Conservation (phyloP, 2,113 vertebrate species). For the Rissa tridactyla region DNA sequence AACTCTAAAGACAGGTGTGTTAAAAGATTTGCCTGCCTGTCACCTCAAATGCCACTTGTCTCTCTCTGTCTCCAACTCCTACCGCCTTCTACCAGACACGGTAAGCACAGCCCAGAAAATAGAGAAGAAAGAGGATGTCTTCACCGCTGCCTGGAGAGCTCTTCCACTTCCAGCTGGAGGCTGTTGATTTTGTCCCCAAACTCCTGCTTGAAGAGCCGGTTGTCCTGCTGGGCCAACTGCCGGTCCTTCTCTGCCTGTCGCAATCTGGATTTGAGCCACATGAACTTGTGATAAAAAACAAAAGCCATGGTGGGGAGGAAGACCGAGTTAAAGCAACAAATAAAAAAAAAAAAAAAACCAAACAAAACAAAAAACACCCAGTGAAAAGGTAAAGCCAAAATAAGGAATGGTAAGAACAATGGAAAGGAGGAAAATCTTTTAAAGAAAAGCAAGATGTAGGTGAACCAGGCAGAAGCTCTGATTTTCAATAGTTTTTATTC, state of each 20-base stretch:
- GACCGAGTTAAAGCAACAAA: slow-evolving; percentile 70
- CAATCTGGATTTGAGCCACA: slow-evolving; percentile 93
- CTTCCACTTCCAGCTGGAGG: slow-evolving; percentile 90
- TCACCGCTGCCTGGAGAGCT: slow-evolving; percentile 89
- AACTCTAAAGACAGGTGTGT: rapidly evolving
- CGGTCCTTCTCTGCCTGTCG: slow-evolving; percentile 86
- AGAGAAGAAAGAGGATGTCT: slow-evolving; percentile 4
- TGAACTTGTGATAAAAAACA: slow-evolving; percentile 90
- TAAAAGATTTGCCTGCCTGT: neutral
- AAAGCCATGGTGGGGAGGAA: slow-evolving; percentile 81
- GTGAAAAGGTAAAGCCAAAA: slow-evolving; percentile 47
- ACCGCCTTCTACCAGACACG: neutral
- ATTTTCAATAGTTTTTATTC: slow-evolving; percentile 88
- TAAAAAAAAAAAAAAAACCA: slow-evolving; percentile 18
- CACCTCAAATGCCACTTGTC: neutral
- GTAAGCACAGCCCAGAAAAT: neutral
- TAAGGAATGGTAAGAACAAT: slow-evolving; percentile 5
- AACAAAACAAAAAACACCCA: slow-evolving; percentile 24
- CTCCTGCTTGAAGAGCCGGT: slow-evolving; percentile 96
- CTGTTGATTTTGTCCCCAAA: slow-evolving; percentile 98
- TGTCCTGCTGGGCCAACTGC: slow-evolving; percentile 87
- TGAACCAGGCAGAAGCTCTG: slow-evolving; percentile 82
- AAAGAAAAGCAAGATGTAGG: slow-evolving; percentile 72
- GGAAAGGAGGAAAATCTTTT: slow-evolving; percentile 31
- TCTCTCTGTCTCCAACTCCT: neutral